These are phyloP conservation scores for Drosophila setosimentum DNA, from an alignment of 2,888 invertebrate species.

Conservation along the genomic window DNA sequence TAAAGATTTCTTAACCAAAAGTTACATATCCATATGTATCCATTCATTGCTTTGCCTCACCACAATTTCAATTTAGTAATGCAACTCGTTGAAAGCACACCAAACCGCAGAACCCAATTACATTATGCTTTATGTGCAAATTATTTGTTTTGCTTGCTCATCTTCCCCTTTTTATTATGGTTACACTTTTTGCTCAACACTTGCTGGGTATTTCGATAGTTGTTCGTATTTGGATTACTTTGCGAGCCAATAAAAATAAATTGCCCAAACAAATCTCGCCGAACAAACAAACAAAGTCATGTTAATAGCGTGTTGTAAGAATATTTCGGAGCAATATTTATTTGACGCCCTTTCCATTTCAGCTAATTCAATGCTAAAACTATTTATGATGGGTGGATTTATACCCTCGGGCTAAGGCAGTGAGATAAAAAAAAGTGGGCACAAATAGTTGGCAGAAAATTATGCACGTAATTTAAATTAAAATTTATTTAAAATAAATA, in stretches of 20 bases:
- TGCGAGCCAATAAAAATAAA: constrained; percentile 48
- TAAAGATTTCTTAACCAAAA: background rate
- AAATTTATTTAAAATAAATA: background rate
- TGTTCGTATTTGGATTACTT: constrained; percentile 21
- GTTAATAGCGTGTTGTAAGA: constrained; percentile 44
- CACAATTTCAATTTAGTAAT: constrained; percentile 55
- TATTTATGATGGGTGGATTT: background rate
- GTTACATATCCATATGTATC: background rate
- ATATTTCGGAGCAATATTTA: constrained; percentile 33
- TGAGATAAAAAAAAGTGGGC: no score
- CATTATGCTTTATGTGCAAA: constrained; percentile 59
- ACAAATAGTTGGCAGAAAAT: background rate
- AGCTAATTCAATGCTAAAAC: constrained; percentile 57
- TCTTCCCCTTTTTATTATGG: constrained; percentile 10
- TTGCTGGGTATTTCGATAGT: constrained; percentile 1
- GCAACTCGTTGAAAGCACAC: constrained; percentile 13
- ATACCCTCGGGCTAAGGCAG: no score
- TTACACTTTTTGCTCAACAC: constrained; percentile 17
- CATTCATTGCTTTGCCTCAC: constrained; percentile 4
- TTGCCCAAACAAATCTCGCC: constrained; percentile 38
- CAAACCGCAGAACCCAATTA: constrained; percentile 47
- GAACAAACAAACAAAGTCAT: constrained; percentile 55
- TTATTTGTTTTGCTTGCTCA: constrained; percentile 47
- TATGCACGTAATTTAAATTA: background rate
- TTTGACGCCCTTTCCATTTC: constrained; percentile 18